Conservation (phyloP, 2,888 invertebrate genomes). For the Lasioglossum calceatum region DNA sequence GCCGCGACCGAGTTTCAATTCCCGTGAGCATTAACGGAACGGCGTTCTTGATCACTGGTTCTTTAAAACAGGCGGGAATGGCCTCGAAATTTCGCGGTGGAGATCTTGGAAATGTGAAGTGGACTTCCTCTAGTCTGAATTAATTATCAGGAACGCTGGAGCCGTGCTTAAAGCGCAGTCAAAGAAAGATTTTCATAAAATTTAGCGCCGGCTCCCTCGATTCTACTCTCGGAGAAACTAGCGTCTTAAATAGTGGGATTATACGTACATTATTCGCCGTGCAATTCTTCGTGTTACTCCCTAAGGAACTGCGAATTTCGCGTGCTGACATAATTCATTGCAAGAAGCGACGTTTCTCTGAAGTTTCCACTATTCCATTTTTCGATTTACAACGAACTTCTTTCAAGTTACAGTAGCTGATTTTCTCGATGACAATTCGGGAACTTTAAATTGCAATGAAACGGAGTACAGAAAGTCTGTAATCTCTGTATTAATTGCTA, state of each 20-base stretch:
- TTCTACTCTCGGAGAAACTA: not conserved
- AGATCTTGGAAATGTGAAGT: not conserved
- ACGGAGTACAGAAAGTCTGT: not conserved
- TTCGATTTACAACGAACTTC: too few species aligned
- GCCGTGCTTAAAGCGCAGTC: not conserved
- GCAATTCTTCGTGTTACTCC: not conserved
- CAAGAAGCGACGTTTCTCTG: not conserved
- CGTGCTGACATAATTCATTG: not conserved
- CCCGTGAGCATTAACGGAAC: constrained; percentile 39
- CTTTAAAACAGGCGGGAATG: not conserved
- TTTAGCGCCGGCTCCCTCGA: not conserved
- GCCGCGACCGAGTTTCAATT: constrained; percentile 52
- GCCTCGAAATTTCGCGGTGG: not conserved
- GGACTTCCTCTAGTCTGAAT: not conserved
- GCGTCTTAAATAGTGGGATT: not conserved
- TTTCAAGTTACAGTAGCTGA: too few species aligned
- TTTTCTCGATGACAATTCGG: not conserved
- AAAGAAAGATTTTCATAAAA: not conserved
- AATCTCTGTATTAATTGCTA: not conserved
- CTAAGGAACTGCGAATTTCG: not conserved
- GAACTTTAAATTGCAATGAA: too few species aligned
- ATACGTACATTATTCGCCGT: not conserved
- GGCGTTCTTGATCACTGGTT: constrained; percentile 24
- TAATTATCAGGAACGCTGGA: not conserved
- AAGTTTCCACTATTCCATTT: not conserved